Conservation (phyloP, 2,113 vertebrate species). For the Amblyornis subalaris region DNA sequence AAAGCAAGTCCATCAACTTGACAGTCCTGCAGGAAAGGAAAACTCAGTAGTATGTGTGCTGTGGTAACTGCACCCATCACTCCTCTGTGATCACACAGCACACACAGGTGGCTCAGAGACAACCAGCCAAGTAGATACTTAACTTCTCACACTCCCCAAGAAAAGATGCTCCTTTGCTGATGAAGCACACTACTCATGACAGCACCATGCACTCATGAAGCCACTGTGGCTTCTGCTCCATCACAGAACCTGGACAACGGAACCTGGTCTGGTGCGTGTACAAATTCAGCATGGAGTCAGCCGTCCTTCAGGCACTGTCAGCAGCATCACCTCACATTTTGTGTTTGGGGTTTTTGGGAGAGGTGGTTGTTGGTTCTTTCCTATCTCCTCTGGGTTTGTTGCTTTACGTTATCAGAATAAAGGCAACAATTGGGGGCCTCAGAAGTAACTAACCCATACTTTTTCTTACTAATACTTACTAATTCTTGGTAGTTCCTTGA, state of each 20-base stretch:
- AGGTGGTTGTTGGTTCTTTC: not conserved
- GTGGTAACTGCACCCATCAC: not conserved
- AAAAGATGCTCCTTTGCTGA: not conserved
- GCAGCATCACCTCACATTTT: not conserved
- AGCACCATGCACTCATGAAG: not conserved
- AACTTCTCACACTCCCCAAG: not conserved
- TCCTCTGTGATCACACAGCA: not conserved
- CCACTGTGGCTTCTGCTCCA: not conserved
- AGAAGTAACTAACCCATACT: not conserved
- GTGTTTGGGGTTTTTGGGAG: not conserved
- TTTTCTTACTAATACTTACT: not conserved
- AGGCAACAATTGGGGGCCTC: not conserved
- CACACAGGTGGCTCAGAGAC: not conserved
- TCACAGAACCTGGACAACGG: accelerated
- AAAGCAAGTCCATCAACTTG: not conserved
- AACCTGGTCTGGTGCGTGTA: accelerated
- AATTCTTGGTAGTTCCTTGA: not conserved
- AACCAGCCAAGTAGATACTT: not conserved
- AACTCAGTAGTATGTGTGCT: not conserved
- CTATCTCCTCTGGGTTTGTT: not conserved
- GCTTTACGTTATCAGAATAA: not conserved
- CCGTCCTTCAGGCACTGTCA: not conserved
- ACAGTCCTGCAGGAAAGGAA: not conserved
- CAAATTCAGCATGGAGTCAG: not conserved
- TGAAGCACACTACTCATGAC: not conserved